A percentile compares a stretch with the other conserved stretches of the same genome.
These are phyloP conservation scores for Festucalex cinctus DNA, from an alignment of 2,113 vertebrate genomes.

Conservation along the genomic window DNA sequence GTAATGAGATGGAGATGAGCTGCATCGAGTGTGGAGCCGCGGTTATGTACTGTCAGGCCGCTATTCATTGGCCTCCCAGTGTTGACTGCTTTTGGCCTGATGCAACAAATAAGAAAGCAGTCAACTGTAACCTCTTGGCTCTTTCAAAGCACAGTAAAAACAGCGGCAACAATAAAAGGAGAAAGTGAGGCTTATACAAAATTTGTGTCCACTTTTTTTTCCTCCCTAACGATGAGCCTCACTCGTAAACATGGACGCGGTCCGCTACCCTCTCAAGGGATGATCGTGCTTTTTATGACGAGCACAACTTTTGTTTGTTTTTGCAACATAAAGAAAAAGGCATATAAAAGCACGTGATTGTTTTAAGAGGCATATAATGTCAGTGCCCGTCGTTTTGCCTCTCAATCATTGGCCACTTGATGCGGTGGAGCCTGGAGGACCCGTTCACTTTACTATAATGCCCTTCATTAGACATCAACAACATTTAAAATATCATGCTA, in stretches of 20 bases:
- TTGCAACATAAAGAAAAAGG: background rate
- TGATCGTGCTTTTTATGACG: background rate
- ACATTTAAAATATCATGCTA: too few relatives aligned
- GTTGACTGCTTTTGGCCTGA: slow-evolving; percentile 15
- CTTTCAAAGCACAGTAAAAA: slow-evolving; percentile 10
- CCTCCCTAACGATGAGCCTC: background rate
- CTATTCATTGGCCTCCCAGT: slow-evolving; percentile 40
- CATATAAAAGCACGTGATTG: too few relatives aligned
- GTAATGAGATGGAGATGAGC: slow-evolving; percentile 51
- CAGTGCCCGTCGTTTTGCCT: too few relatives aligned
- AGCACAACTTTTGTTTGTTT: background rate
- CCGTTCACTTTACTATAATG: too few relatives aligned
- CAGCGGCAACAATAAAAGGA: background rate
- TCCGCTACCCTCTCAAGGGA: background rate
- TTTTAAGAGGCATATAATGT: too few relatives aligned
- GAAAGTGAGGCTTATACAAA: slow-evolving; percentile 7
- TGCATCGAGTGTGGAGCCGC: slow-evolving; percentile 20
- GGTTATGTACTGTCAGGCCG: slow-evolving; percentile 24
- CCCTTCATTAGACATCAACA: too few relatives aligned
- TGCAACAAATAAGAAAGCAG: slow-evolving; percentile 38
- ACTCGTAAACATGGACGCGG: background rate
- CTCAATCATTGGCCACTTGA: too few relatives aligned
- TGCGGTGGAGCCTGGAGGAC: too few relatives aligned
- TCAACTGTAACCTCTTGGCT: slow-evolving; percentile 15
- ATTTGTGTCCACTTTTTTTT: background rate